Evolutionary conservation across 2,113 vertebrate species (phyloP), one percentile per base, ranked within the genome.

Genomic region (Petromus typicus): DNA sequence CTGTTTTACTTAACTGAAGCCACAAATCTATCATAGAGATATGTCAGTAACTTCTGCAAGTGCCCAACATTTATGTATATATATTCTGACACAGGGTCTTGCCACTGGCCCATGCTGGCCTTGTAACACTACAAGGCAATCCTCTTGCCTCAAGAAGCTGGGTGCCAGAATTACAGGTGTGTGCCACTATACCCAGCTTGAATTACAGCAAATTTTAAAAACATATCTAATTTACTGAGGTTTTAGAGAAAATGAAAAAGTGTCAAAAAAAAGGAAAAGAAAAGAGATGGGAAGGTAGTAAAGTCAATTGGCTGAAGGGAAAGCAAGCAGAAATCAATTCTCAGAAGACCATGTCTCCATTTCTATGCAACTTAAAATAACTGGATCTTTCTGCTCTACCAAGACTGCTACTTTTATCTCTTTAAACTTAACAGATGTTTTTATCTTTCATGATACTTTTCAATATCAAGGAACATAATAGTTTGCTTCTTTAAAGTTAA

Each of bases 401-500:
- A 48, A 76, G 43, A 75, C 27, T 30, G 43, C 7, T 48, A 48
- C 27, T 48, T 48, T 48, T 17, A 76, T 56, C 37, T 91, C 61
- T 78, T 87, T 91, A 80, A 78, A 82, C 51, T 37, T 45, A 61
- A 94, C 80, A 94, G 59, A 79, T 84, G 56, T 81, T 83, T 91
- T 30, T 78, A 63, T 40, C 25, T 67, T 90, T 91, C 37, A 20
- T 45, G 82, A 43, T 90, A 93, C 56, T 23, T 83, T 93, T 84
- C 54, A 11, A 59, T 94, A 43, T 96, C 86, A 89, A 94, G 59
- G 45, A 86, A 93, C 43, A 82, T 23, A n/a, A 59, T 22, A 78
- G 37, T 20, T 64, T 75, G 85, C 56, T 91, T 93, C 73, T 93
- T 10, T 48, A 78, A 76, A 91, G 57, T 51, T 82, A 97, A 88